Base-by-base conservation (phyloP, 92 coral and sea anemone species). In the Ricordea florida region DNA sequence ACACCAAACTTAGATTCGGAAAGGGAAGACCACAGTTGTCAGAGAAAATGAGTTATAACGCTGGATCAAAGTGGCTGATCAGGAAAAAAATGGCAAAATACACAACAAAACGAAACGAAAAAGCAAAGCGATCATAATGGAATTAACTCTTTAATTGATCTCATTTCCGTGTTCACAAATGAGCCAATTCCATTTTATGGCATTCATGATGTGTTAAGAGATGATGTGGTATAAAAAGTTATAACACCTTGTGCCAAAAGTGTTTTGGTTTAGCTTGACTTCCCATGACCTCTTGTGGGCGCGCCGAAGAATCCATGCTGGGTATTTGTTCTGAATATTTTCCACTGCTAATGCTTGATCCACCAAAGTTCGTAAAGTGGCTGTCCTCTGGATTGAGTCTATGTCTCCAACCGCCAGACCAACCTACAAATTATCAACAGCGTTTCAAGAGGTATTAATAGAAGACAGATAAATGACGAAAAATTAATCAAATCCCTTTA, bases 391-490 rank as follows among this genome's bases (percentile, higher is more conserved):
- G 31, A 90, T 90, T 5, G 96, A 68, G 28, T 90, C 96, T 17
- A 90, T 90, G 29, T 90, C 96, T 1, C 96, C 96, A 14, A 90
- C 96, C 3, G 96, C 96, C 23, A 90, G 80, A 61, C 96, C 96
- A 73, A 90, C 89, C 96, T 90, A 45, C 17, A 18, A 8, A 9
- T 8, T 22, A 4, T 3, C 6, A 33, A 47, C 23, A n/a, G 15
- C n/a, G n/a, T n/a, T n/a, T n/a, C n/a, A n/a, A n/a, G 11, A 2
- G 3, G 6, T 2, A 25, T 30, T 48, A 23, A 10, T n/a, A 28
- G 26, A 15, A 15, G 23, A 48, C 13, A 48, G 3, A n/a, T n/a
- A n/a, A n/a, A n/a, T n/a, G n/a, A n/a, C n/a, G n/a, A n/a, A n/a
- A n/a, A n/a, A n/a, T n/a, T n/a, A n/a, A n/a, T n/a, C n/a, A n/a